phyloP scores from a whole-genome alignment of 2,797 vertebrate genomes.

The Cyclopterus lumpus region DNA sequence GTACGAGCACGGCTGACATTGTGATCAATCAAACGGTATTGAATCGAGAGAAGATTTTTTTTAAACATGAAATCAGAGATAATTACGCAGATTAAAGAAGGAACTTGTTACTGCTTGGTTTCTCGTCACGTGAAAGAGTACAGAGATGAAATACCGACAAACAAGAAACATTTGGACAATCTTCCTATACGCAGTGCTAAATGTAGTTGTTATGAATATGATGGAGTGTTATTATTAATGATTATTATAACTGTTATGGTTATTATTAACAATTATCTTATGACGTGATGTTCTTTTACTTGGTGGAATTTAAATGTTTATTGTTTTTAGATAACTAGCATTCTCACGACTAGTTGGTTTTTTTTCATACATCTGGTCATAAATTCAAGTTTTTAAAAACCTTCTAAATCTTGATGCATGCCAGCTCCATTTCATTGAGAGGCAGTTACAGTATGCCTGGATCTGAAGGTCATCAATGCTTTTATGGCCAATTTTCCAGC shows the following conservation, averaged over 20 bases:
- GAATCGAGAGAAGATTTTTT: conserved; percentile 42
- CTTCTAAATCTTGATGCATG: conserved; percentile 83
- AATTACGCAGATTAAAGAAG: conserved; percentile 32
- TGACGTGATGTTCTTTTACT: conserved; percentile 88
- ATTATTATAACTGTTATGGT: conserved; percentile 89
- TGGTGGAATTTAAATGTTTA: conserved; percentile 88
- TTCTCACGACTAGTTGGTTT: conserved; percentile 77
- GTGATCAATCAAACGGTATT: conserved; percentile 63
- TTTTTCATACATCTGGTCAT: conserved; percentile 77
- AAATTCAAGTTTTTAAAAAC: conserved; percentile 78
- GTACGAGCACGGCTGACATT: conserved; percentile 60
- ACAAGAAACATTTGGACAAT: conserved; percentile 83
- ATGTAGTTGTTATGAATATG: conserved; percentile 89
- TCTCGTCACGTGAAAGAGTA: conserved; percentile 65
- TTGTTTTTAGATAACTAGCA: conserved; percentile 87
- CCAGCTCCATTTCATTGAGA: conserved; percentile 81
- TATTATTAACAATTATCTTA: conserved; percentile 88
- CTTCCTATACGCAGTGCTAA: conserved; percentile 88
- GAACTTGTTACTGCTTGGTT: conserved; percentile 52
- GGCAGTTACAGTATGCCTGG: conserved; percentile 79
- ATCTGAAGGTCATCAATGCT: conserved; percentile 63
- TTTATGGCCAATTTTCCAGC: conserved; percentile 66
- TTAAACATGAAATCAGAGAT: conserved; percentile 44
- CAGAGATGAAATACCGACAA: conserved; percentile 69
- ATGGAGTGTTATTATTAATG: conserved; percentile 88